Evolutionary conservation across 2,888 invertebrate species (phyloP).

Genomic region (Biston stratarius): DNA sequence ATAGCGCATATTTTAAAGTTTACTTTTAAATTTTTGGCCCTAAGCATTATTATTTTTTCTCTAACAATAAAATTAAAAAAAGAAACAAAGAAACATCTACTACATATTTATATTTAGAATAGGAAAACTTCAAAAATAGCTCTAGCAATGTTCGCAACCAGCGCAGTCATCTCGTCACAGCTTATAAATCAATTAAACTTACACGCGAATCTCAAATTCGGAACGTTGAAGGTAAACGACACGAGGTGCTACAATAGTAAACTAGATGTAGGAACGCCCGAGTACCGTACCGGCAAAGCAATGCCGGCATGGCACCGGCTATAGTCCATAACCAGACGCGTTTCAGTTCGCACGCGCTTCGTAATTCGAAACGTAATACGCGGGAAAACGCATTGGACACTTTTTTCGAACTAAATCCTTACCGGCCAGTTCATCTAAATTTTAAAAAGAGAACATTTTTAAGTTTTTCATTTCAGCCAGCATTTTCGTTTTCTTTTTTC

Average conservation of each 20-base stretch:
- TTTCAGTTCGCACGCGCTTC: slow-evolving; percentile 67
- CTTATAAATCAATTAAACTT: slow-evolving; percentile 27
- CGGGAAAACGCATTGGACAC: slow-evolving; percentile 51
- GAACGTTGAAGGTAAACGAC: slow-evolving; percentile 45
- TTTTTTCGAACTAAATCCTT: slow-evolving; percentile 35
- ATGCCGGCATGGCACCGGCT: slow-evolving; percentile 43
- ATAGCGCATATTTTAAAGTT: no score
- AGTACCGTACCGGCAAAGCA: slow-evolving; percentile 33
- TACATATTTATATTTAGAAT: no score
- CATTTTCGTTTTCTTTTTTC: neutral
- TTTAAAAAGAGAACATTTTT: slow-evolving; percentile 19
- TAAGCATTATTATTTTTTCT: no score
- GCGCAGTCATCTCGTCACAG: slow-evolving; percentile 11
- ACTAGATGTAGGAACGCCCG: slow-evolving; percentile 42
- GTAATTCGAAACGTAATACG: slow-evolving; percentile 61
- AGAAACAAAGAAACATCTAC: no score
- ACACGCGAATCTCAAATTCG: slow-evolving; percentile 34
- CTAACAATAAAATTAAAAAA: no score
- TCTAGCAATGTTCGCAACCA: neutral
- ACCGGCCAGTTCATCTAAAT: slow-evolving; percentile 25
- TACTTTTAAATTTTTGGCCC: no score
- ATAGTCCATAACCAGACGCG: slow-evolving; percentile 75
- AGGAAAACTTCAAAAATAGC: neutral
- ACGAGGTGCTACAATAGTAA: slow-evolving; percentile 42
- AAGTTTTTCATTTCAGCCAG: neutral